Base-by-base conservation (phyloP, 1,140 invertebrate genomes). In the Anoplolepis gracilipes region DNA sequence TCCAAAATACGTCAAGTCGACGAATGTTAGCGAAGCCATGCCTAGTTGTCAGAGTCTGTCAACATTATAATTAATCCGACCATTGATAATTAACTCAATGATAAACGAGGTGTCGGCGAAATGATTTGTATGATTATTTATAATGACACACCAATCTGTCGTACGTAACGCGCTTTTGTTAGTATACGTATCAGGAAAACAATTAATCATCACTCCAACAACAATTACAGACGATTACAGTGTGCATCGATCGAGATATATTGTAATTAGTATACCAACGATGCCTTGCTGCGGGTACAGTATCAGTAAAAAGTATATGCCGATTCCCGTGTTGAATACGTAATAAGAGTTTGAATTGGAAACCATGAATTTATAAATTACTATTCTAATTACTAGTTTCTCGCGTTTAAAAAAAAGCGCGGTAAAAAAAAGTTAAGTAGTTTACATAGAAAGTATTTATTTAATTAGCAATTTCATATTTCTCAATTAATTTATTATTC, bases 101-200 rank as follows among this genome's bases (percentile, higher is more conserved):
- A 90, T 90, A 90, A 90, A 90, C 89, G 89, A 64, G 70, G 72
- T 87, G 79, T 81, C 64, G 36, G 82, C 28, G 28, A 69, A 73
- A 86, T 82, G 88, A 90, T 90, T 90, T 86, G 88, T 85, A 86
- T 90, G 70, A 90, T 90, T 90, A 90, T 90, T 90, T 90, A 90
- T 90, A 90, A 90, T 90, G 85, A 90, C 89, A 90, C 78, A 78
- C 76, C 72, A 76, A 77, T 69, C 76, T 87, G 89, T 86, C 86
- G 82, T 53, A 77, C 88, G 86, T 90, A 89, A 89, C 89, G 88
- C 81, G 78, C 49, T 46, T 7, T 72, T 42, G 36, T 49, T 33
- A 70, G 36, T 70, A 28, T 46, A 85, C 53, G 81, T 70, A 90
- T 67, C 59, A 36, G 19, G 55, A 1, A 22, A 46, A 88, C 84